phyloP scores from a whole-genome alignment of 1,140 invertebrate species.

The Acromyrmex heyeri region DNA sequence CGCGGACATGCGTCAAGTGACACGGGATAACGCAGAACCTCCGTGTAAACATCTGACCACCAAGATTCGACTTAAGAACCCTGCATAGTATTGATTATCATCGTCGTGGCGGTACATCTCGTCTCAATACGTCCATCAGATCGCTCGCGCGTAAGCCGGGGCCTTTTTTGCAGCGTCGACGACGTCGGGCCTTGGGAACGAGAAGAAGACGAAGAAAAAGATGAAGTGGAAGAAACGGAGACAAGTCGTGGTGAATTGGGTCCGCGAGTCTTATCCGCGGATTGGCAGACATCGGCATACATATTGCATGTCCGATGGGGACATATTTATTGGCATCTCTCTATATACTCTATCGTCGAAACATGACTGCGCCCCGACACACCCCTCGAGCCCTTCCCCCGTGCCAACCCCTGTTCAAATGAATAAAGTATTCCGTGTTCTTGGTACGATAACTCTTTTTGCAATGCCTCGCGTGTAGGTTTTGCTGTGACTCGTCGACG shows the following conservation, averaged over 20 bases:
- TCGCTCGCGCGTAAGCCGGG: slow-evolving; percentile 68
- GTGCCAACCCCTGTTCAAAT: slow-evolving; percentile 64
- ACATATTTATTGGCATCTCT: slow-evolving; percentile 86
- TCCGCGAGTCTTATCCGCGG: slow-evolving; percentile 75
- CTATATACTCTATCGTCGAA: slow-evolving; percentile 76
- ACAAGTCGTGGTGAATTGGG: slow-evolving; percentile 67
- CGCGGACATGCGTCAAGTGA: slow-evolving; percentile 58
- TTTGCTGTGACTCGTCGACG: slow-evolving; percentile 64
- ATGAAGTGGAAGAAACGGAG: slow-evolving; percentile 7
- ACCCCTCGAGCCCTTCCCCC: slow-evolving; percentile 56
- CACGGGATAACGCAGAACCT: slow-evolving; percentile 59
- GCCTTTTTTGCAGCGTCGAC: slow-evolving; percentile 68
- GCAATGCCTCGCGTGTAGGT: slow-evolving; percentile 64
- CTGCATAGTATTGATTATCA: slow-evolving; percentile 67
- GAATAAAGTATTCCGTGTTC: slow-evolving; percentile 82
- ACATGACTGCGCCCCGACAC: slow-evolving; percentile 70
- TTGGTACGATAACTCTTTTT: slow-evolving; percentile 66
- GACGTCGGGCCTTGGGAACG: slow-evolving; percentile 54
- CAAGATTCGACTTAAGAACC: slow-evolving; percentile 46
- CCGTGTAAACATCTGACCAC: slow-evolving; percentile 62
- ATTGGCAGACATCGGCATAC: slow-evolving; percentile 81
- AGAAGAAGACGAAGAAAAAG: slow-evolving; percentile 52
- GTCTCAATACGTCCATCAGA: slow-evolving; percentile 79
- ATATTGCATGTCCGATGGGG: slow-evolving; percentile 83
- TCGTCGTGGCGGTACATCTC: slow-evolving; percentile 69